Percentiles rank a stretch among this genome's conserved stretches.
These are phyloP conservation scores for Thunnus albacares DNA, from an alignment of 2,797 vertebrate genomes.

Conservation along the genomic window DNA sequence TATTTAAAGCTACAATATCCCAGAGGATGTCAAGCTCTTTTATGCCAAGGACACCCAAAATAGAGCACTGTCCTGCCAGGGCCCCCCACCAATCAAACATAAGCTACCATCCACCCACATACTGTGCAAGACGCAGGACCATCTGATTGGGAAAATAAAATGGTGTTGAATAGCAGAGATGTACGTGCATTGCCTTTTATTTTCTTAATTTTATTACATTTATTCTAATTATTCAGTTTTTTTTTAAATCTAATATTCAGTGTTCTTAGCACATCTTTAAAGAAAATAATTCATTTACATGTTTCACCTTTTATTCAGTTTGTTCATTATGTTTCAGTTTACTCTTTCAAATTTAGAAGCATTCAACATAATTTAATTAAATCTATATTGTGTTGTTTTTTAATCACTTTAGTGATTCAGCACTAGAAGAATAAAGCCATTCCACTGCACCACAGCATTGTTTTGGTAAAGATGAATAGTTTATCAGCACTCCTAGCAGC, in stretches of 20 bases:
- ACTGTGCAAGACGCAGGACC: conserved; percentile 18
- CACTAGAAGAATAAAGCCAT: background rate
- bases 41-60: conserved; percentile 43
- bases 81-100: conserved; percentile 43
- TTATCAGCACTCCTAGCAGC: conserved; percentile 15
- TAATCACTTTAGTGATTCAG: background rate
- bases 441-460: background rate
- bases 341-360: background rate
- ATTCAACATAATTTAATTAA: background rate
- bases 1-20: conserved; percentile 22
- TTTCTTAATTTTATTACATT: background rate
- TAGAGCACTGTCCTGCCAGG: conserved; percentile 38
- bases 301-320: background rate
- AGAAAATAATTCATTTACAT: background rate
- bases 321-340: background rate
- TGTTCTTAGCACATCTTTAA: background rate
- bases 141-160: conserved; percentile 25
- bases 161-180: conserved; percentile 17
- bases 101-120: conserved; percentile 48
- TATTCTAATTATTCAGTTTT: background rate
- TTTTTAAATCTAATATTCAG: background rate
- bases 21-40: conserved; percentile 13
- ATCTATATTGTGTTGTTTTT: background rate
- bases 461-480: background rate
- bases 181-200: conserved; percentile 15